Conservation (phyloP, 1,140 invertebrate genomes). For the Zeugodacus cucurbitae region DNA sequence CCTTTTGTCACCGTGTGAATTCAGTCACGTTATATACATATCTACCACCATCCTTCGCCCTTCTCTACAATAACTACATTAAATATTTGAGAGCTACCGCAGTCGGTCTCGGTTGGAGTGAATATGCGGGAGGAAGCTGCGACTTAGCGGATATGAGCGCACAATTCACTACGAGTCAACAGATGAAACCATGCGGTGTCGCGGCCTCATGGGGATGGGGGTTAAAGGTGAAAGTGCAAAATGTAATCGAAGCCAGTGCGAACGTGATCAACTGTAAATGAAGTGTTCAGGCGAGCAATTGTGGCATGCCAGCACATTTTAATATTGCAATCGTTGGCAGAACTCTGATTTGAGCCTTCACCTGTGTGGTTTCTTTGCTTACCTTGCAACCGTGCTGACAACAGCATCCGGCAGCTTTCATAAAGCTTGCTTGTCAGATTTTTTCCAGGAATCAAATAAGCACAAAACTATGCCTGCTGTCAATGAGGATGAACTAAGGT, state of each 20-base stretch:
- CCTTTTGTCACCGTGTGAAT: background rate
- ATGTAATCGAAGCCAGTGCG: background rate
- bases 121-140: background rate
- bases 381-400: too few species aligned
- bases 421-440: too few species aligned
- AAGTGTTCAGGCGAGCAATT: background rate
- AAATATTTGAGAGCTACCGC: background rate
- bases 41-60: background rate
- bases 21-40: background rate
- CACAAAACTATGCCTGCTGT: too few species aligned
- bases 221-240: background rate
- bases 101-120: background rate
- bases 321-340: constrained; percentile 13
- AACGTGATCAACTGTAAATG: constrained; percentile 27
- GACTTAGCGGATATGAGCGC: background rate
- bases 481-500: too few species aligned
- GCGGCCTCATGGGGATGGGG: background rate
- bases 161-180: background rate
- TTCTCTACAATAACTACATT: background rate
- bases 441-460: too few species aligned
- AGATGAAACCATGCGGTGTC: background rate
- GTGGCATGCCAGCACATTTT: background rate
- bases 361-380: background rate
- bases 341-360: background rate
- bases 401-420: too few species aligned